Base-by-base conservation (phyloP, 2,113 vertebrate genomes). In the Meleagris gallopavo region DNA sequence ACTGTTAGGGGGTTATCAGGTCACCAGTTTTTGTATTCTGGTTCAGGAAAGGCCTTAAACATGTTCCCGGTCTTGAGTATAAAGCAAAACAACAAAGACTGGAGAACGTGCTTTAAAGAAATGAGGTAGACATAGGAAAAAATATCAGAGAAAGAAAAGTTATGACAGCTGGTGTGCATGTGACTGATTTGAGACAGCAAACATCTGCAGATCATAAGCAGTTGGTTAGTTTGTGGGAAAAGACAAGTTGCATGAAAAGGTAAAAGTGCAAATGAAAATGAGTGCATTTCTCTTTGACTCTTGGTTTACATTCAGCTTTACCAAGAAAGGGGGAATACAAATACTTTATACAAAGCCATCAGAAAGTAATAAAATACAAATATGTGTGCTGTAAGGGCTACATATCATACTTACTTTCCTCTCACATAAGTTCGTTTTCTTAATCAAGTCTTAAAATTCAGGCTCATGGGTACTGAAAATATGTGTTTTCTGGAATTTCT, bases 21-120 rank as follows among this genome's bases (percentile, higher is more conserved):
- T 89, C 87, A 91, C 65, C 46, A 24, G 10, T 34, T 81, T 52
- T 80, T 83, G 85, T 85, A 88, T 67, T 79, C 7, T 40, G 50
- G n/a, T 29, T 88, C 93, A 95, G 95, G 93, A 95, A 95, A 79
- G 88, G 71, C 50, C 54, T 95, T 75, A 50, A 87, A 48, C 6
- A 1, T 45, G 32, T 69, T 91, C 60, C 80, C 81, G 48, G n/a
- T 77, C 52, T 60, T 38, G 12, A 71, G 69, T 64, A 73, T 85
- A 91, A 95, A 87, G n/a, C 41, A 66, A 83, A 89, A 52, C 71
- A 92, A 70, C 64, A 80, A 80, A 83, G 84, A 62, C 71, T 64
- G 85, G 60, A 80, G 91, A 93, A 80, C 15, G 18, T 15, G 61
- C 52, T 95, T 88, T 67, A 57, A 85, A 91, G 27, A 52, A 54